A percentile compares a stretch with the other conserved stretches of the same genome.
Conservation (phyloP, 2,888 invertebrate species). For the Formica aserva region DNA sequence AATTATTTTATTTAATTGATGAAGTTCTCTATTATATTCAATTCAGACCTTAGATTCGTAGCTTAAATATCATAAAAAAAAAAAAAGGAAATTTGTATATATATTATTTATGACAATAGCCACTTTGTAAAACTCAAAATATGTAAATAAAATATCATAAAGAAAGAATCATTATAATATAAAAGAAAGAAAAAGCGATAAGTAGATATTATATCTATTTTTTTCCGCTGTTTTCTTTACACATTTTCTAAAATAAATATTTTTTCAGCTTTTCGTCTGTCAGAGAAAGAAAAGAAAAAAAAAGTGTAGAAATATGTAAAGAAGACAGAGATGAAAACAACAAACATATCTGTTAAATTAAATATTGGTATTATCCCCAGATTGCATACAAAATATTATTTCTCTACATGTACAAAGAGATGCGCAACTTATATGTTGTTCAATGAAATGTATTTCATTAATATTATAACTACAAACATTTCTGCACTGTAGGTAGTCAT, state of each 20-base stretch:
- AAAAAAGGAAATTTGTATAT: neutral
- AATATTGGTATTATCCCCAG: neutral
- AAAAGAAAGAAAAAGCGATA: neutral
- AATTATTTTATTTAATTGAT: neutral
- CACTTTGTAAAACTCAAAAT: constrained; percentile 19
- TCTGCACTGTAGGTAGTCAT: constrained; percentile 42
- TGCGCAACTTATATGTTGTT: constrained; percentile 20
- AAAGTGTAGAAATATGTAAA: constrained; percentile 22
- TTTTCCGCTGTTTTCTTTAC: neutral
- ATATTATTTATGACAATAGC: neutral
- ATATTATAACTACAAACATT: constrained; percentile 50
- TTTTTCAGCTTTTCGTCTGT: neutral
- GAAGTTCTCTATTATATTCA: constrained; percentile 15
- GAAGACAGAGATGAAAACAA: constrained; percentile 3
- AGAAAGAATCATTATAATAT: neutral
- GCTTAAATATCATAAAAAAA: constrained; percentile 5
- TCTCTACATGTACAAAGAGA: constrained; percentile 15
- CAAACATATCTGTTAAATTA: neutral
- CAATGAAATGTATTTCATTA: constrained; percentile 46
- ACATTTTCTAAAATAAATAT: neutral
- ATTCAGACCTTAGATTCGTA: constrained; percentile 22
- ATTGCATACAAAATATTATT: constrained; percentile 30
- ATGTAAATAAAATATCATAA: constrained; percentile 31
- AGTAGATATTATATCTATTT: constrained; percentile 17
- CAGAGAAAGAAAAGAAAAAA: neutral